Conservation (phyloP, 1,140 invertebrate species). For the Ctenoplectra terminalis region DNA sequence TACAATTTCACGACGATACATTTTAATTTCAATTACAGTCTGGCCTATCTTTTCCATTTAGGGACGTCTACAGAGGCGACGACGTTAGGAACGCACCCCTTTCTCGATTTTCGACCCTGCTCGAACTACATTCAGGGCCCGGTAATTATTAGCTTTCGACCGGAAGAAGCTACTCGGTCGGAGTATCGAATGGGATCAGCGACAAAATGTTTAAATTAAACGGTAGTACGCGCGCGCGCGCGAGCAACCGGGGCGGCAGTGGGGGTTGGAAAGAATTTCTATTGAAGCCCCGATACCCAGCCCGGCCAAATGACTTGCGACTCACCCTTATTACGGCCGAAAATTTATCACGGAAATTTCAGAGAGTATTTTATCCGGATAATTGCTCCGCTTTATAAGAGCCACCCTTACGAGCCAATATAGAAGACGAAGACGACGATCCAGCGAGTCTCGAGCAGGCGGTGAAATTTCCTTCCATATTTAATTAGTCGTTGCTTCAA, state of each 20-base stretch:
- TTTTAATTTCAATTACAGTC: constrained; percentile 21
- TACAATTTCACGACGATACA: neutral
- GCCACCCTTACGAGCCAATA: constrained; percentile 67
- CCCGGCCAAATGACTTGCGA: constrained; percentile 75
- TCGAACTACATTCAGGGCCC: constrained; percentile 20
- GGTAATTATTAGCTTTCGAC: constrained; percentile 64
- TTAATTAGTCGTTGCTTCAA: constrained; percentile 28
- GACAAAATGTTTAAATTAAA: constrained; percentile 76
- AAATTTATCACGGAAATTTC: constrained; percentile 78
- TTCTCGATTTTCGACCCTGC: neutral
- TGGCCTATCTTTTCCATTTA: neutral
- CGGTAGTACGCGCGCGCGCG: neutral
- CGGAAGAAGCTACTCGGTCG: constrained; percentile 41
- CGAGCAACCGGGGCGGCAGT: neutral
- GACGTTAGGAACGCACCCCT: neutral
- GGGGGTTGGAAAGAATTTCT: constrained; percentile 74
- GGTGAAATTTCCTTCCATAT: constrained; percentile 35
- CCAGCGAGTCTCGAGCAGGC: constrained; percentile 1
- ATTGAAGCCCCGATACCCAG: constrained; percentile 72
- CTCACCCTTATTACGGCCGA: constrained; percentile 75
- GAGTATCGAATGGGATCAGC: constrained; percentile 50
- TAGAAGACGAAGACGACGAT: constrained; percentile 63
- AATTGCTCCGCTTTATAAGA: constrained; percentile 76
- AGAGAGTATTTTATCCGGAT: constrained; percentile 75
- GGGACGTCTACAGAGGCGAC: neutral